Base-by-base conservation (phyloP, 1,140 invertebrate genomes). In the Lerema accius region DNA sequence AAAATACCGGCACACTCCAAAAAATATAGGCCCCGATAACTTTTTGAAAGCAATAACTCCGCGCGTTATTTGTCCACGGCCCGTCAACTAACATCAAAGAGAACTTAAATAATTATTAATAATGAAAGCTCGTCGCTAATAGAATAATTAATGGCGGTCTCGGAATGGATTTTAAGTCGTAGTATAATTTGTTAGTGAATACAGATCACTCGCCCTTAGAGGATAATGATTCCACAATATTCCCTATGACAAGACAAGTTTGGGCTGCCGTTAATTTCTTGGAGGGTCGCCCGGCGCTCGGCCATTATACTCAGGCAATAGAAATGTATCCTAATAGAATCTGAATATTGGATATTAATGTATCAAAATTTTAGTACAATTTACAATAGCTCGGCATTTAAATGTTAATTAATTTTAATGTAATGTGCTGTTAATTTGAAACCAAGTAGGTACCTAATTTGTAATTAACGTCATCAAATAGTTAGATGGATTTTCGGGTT, bases 81-180 rank as follows among this genome's bases (percentile, higher is more conserved):
- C 32, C 49, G 4, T 51, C 35, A 51, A 39, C 49, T 23, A 51
- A 51, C 35, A 39, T 39, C 49, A 51, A 51, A 51, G 35, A 15
- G 49, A 51, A 51, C 35, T 51, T 51, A 51, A 51, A 51, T 51
- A 32, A 32, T 32, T 32, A 23, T 51, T 51, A 51, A 51, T 51
- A 39, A 51, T 19, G 16, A 19, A 39, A 39, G 26, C 26, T 13
- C 32, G 49, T 23, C 11, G 11, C 32, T 40, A 51, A 51, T 51
- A 28, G 49, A 51, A 39, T 50, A 32, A 50, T 50, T 19, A 37
- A 50, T 37, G 13, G 10, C 32, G 32, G 32, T 37, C 15, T 50
- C 28, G 28, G 3, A 35, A 50, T 51, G 49, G 15, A 40, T 53
- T 53, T 40, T 53, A 53, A 23, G 32, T 39, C n/a, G 35, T 40